phyloP scores from a whole-genome alignment of 1,140 invertebrate species.

The Cherax quadricarinatus region DNA sequence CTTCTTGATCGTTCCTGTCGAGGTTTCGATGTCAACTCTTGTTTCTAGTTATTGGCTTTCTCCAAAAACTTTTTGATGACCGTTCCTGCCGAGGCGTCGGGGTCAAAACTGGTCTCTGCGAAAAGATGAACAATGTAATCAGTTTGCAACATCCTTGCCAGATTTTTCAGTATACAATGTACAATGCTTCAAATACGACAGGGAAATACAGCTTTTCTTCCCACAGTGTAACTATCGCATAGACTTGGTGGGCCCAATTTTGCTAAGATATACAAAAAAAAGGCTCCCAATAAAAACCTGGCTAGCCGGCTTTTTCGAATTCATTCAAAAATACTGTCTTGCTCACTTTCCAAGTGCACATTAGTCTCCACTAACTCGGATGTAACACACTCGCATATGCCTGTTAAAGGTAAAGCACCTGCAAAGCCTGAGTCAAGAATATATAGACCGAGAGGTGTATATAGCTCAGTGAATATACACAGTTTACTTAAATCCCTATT shows the following conservation, averaged over 20 bases:
- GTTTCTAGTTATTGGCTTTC: not conserved
- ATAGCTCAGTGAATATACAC: too few species aligned
- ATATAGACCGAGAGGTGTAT: too few species aligned
- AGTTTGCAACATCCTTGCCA: not conserved
- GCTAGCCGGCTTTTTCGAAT: too few species aligned
- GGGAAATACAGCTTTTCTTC: not conserved
- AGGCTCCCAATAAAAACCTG: too few species aligned
- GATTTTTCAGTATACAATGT: not conserved
- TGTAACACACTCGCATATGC: too few species aligned
- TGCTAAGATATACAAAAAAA: too few species aligned
- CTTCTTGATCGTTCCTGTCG: constrained; percentile 34
- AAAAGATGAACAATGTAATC: not conserved
- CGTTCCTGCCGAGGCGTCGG: constrained; percentile 18
- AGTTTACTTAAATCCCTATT: too few species aligned
- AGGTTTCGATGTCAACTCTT: not conserved
- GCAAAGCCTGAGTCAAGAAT: too few species aligned
- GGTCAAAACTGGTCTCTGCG: constrained; percentile 18
- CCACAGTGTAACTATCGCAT: not conserved
- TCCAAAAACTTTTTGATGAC: constrained; percentile 49
- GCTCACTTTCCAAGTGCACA: too few species aligned
- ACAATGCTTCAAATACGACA: not conserved
- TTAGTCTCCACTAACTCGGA: too few species aligned
- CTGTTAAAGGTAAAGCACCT: too few species aligned
- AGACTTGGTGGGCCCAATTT: not conserved
- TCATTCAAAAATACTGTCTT: too few species aligned